Evolutionary conservation across 2,113 vertebrate genomes (phyloP).

Genomic region (Coreoperca whiteheadi): DNA sequence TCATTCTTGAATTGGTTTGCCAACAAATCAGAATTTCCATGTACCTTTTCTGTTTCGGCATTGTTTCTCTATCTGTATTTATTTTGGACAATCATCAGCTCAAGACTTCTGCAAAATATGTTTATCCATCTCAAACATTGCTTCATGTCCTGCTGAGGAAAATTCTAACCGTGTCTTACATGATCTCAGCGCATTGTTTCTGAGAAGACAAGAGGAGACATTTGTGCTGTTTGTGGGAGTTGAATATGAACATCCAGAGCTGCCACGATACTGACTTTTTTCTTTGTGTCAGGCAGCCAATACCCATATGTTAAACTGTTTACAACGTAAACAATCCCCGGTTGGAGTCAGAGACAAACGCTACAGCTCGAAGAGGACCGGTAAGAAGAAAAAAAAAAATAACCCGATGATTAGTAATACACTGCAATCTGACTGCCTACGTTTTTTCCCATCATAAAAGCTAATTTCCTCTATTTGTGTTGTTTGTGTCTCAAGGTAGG

Average conservation of each 20-base stretch:
- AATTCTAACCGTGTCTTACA: conserved; percentile 29
- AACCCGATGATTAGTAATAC: conserved; percentile 27
- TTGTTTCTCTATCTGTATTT: conserved; percentile 41
- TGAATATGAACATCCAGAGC: conserved; percentile 25
- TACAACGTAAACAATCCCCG: conserved; percentile 69
- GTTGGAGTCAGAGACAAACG: conserved; percentile 29
- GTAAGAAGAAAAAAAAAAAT: background rate
- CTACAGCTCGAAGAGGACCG: conserved; percentile 28
- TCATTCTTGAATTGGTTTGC: conserved; percentile 19
- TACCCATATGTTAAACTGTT: conserved; percentile 58
- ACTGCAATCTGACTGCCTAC: conserved; percentile 50
- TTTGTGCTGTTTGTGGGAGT: conserved; percentile 3
- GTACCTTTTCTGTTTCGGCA: conserved; percentile 24
- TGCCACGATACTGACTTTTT: conserved; percentile 8
- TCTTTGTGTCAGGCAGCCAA: conserved; percentile 42
- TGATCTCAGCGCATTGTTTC: conserved; percentile 20
- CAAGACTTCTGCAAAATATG: conserved; percentile 20
- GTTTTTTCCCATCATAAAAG: conserved; percentile 33
- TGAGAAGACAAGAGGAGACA: conserved; percentile 17
- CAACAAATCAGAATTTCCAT: conserved; percentile 36
- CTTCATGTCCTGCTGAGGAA: conserved; percentile 31
- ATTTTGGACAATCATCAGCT: conserved; percentile 67
- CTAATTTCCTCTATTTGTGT: conserved; percentile 48
- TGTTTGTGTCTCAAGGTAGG: conserved; percentile 63
- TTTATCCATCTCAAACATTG: conserved; percentile 46